Base-by-base conservation (phyloP, 1,140 invertebrate genomes). In the Drosophila ogumai region DNA sequence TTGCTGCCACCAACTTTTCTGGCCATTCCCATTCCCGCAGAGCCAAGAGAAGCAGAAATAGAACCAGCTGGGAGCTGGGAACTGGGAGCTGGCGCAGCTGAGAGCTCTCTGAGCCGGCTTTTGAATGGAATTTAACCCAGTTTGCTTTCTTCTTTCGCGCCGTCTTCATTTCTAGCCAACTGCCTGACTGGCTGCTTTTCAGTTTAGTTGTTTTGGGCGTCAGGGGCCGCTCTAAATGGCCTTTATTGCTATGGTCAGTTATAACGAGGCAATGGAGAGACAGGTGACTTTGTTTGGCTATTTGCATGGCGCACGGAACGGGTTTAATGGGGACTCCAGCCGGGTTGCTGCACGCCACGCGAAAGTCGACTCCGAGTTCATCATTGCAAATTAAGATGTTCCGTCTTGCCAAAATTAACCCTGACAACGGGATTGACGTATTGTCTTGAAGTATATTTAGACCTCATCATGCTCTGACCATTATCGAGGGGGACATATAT, bases 41-140 rank as follows among this genome's bases (percentile, higher is more conserved):
- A 13, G 50, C 50, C 17, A 9, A 36, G 19, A 36, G 71, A 38
- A 75, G 41, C 43, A 75, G 54, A 38, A 75, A 47, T 38, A 75
- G 54, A 76, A 76, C 74, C 54, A 76, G 74, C 74, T 59, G 74
- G 38, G 36, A 58, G 47, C 50, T 52, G 31, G 49, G 58, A 54
- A 22, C 32, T 63, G 52, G 13, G 19, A 36, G 58, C 40, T 67
- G 7, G 12, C 40, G n/a, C 17, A 31, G 38, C 55, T 6, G 12
- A 43, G 38, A 19, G 57, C 56, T 68, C 47, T 50, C 47, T 55
- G 41, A 73, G 75, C 69, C 79, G 79, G 76, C 78, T 64, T 54
- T 79, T 84, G 85, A 85, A 85, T 90, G 84, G 84, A 88, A 88
- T 88, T 84, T 85, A 88, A 81, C 84, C 84, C 32, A 88, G 81